Evolutionary conservation across 1,140 invertebrate species (phyloP).

Genomic region (Zaprionus camerounensis): DNA sequence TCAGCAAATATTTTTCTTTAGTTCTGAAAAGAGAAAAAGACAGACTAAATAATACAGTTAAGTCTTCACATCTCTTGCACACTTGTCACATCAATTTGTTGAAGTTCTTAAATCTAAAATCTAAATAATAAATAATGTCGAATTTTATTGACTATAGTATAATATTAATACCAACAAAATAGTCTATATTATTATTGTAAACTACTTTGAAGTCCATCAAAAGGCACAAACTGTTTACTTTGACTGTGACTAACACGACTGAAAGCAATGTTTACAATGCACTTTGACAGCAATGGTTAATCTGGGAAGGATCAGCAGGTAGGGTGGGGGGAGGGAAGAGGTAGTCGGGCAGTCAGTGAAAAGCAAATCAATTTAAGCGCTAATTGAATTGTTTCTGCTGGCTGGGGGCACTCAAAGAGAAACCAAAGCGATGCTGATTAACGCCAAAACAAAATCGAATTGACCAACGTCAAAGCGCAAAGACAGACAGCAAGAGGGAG

Average conservation of each 20-base stretch:
- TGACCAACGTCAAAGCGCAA: constrained; percentile 47
- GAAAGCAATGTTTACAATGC: constrained; percentile 9
- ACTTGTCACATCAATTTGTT: too few species aligned
- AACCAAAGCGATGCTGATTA: constrained; percentile 41
- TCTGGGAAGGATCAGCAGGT: background rate
- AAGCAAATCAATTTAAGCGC: constrained; percentile 55
- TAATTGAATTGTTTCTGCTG: constrained; percentile 54
- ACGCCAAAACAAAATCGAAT: constrained; percentile 52
- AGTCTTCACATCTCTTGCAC: too few species aligned
- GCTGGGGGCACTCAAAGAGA: constrained; percentile 12
- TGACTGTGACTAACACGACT: background rate
- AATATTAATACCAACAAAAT: too few species aligned
- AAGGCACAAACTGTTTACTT: background rate
- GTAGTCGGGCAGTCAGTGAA: background rate
- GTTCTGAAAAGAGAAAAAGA: too few species aligned
- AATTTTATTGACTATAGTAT: too few species aligned
- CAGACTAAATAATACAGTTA: too few species aligned
- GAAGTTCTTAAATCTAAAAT: too few species aligned
- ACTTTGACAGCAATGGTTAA: constrained; percentile 11
- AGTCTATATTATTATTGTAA: background rate
- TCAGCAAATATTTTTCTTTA: too few species aligned
- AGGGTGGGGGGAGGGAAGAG: too few species aligned
- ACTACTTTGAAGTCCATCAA: background rate
- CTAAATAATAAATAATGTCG: too few species aligned
- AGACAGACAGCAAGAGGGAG: background rate